These are phyloP conservation scores for Anagyrus pseudococci DNA, from an alignment of 2,888 invertebrate genomes.

Conservation along the genomic window DNA sequence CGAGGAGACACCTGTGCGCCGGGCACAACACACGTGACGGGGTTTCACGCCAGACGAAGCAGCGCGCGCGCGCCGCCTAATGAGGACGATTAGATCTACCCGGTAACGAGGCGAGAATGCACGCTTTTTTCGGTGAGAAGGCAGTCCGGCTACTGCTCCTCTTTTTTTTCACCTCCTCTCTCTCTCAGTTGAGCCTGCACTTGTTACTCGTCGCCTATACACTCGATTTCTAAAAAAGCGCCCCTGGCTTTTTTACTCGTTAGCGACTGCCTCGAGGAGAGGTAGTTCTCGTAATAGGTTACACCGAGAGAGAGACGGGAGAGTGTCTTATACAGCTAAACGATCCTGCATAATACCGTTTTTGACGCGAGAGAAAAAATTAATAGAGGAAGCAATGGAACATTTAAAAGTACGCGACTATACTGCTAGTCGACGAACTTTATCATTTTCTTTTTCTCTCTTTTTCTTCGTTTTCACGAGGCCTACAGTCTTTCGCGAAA, in stretches of 20 bases:
- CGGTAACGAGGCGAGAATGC: constrained; percentile 17
- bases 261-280: too few species aligned
- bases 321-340: too few species aligned
- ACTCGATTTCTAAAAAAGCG: not conserved
- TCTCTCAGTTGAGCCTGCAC: not conserved
- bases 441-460: too few species aligned
- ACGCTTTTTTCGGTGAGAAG: not conserved
- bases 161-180: not conserved
- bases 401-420: too few species aligned
- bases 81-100: constrained; percentile 19
- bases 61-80: constrained; percentile 6
- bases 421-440: too few species aligned
- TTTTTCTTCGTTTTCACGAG: too few species aligned
- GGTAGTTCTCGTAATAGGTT: too few species aligned
- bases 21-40: constrained; percentile 14
- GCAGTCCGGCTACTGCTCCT: not conserved
- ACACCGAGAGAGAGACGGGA: too few species aligned
- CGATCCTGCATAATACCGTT: too few species aligned
- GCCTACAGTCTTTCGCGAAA: constrained; percentile 11
- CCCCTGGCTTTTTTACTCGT: not conserved
- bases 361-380: too few species aligned
- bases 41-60: constrained; percentile 12
- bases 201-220: not conserved
- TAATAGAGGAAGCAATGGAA: too few species aligned
- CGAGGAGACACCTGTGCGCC: constrained; percentile 9